phyloP scores from a whole-genome alignment of 2,888 invertebrate genomes.

The Synergus laeviventris region DNA sequence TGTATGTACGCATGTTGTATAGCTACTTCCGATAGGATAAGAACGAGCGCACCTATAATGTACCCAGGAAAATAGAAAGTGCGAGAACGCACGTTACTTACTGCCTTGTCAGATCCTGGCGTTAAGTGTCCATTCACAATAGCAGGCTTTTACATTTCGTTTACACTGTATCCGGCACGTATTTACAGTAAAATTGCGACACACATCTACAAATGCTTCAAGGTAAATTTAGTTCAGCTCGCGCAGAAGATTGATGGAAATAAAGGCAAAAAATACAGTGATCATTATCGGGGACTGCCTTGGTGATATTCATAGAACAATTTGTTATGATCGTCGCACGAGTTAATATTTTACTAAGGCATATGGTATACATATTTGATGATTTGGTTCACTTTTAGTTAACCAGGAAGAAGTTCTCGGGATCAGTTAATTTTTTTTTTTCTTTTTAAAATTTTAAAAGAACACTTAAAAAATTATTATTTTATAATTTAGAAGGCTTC shows the following conservation, averaged over 20 bases:
- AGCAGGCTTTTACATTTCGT: slow-evolving; percentile 19
- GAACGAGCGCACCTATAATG: slow-evolving; percentile 20
- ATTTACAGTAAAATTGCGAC: slow-evolving; percentile 4
- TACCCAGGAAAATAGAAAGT: slow-evolving; percentile 50
- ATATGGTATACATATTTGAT: too few relatives aligned
- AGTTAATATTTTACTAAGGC: not conserved
- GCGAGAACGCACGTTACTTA: slow-evolving; percentile 39
- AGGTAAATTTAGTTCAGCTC: not conserved
- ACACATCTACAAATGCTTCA: not conserved
- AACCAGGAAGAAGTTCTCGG: not conserved
- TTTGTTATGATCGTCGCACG: not conserved
- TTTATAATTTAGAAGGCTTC: too few relatives aligned
- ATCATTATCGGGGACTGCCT: not conserved
- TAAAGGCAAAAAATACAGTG: not conserved
- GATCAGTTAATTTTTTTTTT: not conserved
- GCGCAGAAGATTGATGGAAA: not conserved
- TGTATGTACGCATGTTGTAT: slow-evolving; percentile 15
- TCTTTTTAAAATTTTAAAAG: not conserved
- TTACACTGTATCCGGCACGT: slow-evolving; percentile 8
- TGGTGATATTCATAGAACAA: not conserved
- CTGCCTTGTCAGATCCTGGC: slow-evolving; percentile 31
- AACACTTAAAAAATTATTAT: too few relatives aligned
- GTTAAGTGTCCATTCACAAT: slow-evolving; percentile 41
- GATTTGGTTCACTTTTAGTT: not conserved
- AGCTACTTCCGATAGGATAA: slow-evolving; percentile 35